phyloP scores from a whole-genome alignment of 37 sponge, comb jelly and placozoan species.

The Oscarella lobularis region DNA sequence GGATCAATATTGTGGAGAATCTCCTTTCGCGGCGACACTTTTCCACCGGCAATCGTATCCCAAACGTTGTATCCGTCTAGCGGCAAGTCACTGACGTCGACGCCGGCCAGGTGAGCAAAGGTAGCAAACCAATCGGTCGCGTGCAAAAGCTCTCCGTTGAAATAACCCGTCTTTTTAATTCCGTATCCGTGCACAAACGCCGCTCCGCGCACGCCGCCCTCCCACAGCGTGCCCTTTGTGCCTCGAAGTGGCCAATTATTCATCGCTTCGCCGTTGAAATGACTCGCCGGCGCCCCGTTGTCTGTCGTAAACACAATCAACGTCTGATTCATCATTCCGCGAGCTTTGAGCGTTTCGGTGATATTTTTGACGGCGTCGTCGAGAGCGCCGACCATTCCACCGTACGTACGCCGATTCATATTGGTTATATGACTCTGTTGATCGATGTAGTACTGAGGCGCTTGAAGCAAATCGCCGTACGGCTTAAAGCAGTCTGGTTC shows the following conservation, averaged over 20 bases:
- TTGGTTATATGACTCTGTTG: neutral
- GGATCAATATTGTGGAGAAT: constrained; percentile 5
- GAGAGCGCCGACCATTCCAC: neutral
- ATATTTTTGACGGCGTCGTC: constrained; percentile 23
- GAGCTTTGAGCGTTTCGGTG: constrained; percentile 19
- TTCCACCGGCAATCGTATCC: neutral
- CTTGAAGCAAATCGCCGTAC: neutral
- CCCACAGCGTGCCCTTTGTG: constrained; percentile 24
- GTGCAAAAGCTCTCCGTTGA: constrained; percentile 6
- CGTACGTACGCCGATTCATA: constrained; percentile 8
- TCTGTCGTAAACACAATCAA: constrained; percentile 25
- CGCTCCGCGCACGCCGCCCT: constrained; percentile 31
- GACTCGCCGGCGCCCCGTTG: constrained; percentile 38
- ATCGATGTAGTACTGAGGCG: neutral
- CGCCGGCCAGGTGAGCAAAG: constrained; percentile 1
- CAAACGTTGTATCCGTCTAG: neutral
- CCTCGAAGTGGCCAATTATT: constrained; percentile 40
- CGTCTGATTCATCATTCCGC: constrained; percentile 36
- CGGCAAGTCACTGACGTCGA: neutral
- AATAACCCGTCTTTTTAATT: neutral
- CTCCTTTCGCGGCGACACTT: neutral
- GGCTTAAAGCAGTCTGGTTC: neutral
- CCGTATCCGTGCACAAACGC: constrained; percentile 13
- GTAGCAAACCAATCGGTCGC: constrained; percentile 37
- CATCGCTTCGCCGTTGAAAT: constrained; percentile 7